These are phyloP conservation scores for Cydia pomonella DNA, from an alignment of 1,140 invertebrate species.

Conservation along the genomic window DNA sequence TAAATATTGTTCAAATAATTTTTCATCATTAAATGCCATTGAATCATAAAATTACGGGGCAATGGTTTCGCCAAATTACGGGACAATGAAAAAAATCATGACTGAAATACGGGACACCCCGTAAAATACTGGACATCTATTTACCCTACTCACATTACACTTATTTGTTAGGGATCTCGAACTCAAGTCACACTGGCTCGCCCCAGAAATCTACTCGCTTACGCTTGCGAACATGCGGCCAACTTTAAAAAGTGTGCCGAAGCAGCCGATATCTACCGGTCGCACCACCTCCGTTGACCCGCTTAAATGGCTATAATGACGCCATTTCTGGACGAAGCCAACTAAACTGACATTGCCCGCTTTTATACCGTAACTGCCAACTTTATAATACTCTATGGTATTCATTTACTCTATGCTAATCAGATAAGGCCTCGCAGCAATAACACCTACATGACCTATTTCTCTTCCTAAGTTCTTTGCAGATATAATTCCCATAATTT, in stretches of 20 bases:
- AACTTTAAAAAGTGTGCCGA: slow-evolving; percentile 16
- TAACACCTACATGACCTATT: not conserved
- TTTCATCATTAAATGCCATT: too few species aligned
- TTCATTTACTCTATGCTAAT: not conserved
- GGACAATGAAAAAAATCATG: too few species aligned
- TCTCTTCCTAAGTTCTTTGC: not conserved
- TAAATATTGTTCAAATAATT: too few species aligned
- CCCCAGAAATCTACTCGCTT: not conserved
- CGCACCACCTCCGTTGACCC: slow-evolving; percentile 44
- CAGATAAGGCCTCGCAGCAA: not conserved
- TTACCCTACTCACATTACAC: too few species aligned
- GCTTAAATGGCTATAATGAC: slow-evolving; percentile 52
- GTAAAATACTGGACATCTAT: too few species aligned
- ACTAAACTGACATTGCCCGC: slow-evolving; percentile 44
- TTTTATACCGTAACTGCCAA: slow-evolving; percentile 34
- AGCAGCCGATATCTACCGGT: slow-evolving; percentile 26
- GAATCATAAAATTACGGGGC: too few species aligned
- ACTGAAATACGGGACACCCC: too few species aligned
- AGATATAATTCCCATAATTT: not conserved
- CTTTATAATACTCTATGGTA: not conserved
- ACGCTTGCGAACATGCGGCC: too few species aligned
- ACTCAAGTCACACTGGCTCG: not conserved
- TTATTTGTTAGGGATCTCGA: not conserved
- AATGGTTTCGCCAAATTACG: too few species aligned
- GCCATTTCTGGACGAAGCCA: slow-evolving; percentile 48